Base-by-base conservation (phyloP, 2,888 invertebrate genomes). In the Erebia epiphron region DNA sequence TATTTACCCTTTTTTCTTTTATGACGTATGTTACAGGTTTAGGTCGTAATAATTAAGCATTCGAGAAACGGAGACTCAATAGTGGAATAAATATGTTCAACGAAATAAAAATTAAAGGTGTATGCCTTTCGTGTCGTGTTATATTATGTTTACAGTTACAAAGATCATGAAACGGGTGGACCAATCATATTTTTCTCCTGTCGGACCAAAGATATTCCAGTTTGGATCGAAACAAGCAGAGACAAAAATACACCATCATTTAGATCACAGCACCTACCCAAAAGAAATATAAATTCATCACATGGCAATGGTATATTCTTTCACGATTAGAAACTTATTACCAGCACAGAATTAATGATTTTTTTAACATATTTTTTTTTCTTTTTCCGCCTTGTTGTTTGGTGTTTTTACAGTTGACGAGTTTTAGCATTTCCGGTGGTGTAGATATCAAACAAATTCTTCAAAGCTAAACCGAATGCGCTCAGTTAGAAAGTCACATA, bases 201-300 rank as follows among this genome's bases (percentile, higher is more conserved):
- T 46, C 46, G 13, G 46, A 11, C 46, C 35, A 35, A 35, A 35
- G 5, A 46, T 10, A 10, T 16, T 57, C 21, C 56, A 26, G 56
- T 57, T 26, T 57, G 21, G 26, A 13, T 26, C 56, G 26, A 26
- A 21, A 57, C 26, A 57, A 57, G 26, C 21, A 7, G 56, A 57
- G 56, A 26, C 21, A 57, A 57, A 21, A 14, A 57, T 57, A 57
- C 56, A 57, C 56, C 13, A 57, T 57, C 26, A 57, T 57, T 13
- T 56, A 56, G 11, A 56, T 21, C 11, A 26, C 56, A 18, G 54
- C 26, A 26, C 26, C 56, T 57, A 14, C 26, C 10, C n/a, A 52
- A 52, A 18, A 18, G 54, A 10, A 26, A 26, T 57, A 3, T 14
- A 21, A 57, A 21, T 21, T 5, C 11, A 57, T 57, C 13, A 26